These are phyloP conservation scores for Caenorhabditis sinica DNA, from an alignment of 2,888 invertebrate genomes.

Conservation along the genomic window DNA sequence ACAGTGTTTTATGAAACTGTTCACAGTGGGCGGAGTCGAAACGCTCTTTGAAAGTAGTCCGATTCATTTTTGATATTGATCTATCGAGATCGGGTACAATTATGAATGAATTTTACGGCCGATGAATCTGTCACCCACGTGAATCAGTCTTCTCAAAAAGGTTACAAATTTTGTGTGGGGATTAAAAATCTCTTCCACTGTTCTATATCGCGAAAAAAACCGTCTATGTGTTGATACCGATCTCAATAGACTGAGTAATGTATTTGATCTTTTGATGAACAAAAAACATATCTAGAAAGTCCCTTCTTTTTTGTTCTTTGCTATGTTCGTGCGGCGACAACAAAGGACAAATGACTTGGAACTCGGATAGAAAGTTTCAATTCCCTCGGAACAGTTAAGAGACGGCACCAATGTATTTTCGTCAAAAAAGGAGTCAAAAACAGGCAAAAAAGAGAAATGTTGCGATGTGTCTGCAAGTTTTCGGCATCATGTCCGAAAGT, in stretches of 20 bases:
- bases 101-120: constrained; percentile 11
- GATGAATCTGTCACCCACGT: constrained; percentile 45
- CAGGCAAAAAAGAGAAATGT: constrained; percentile 44
- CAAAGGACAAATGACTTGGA: constrained; percentile 47
- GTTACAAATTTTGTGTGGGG: constrained; percentile 32
- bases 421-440: constrained; percentile 19
- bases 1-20: not conserved
- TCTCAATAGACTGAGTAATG: constrained; percentile 30
- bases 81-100: constrained; percentile 56
- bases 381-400: constrained; percentile 56
- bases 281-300: not conserved
- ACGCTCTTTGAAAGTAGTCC: constrained; percentile 51
- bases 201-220: constrained; percentile 11
- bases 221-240: constrained; percentile 46
- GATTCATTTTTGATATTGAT: constrained; percentile 43
- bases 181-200: constrained; percentile 11
- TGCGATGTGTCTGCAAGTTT: constrained; percentile 48
- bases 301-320: constrained; percentile 13
- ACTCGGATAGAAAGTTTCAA: constrained; percentile 38
- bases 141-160: constrained; percentile 15
- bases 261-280: constrained; percentile 33
- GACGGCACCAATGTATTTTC: constrained; percentile 58
- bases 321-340: not conserved
- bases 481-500: constrained; percentile 28
- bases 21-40: constrained; percentile 14